phyloP scores from a whole-genome alignment of 2,113 vertebrate species.

The Microcebus jonahi region DNA sequence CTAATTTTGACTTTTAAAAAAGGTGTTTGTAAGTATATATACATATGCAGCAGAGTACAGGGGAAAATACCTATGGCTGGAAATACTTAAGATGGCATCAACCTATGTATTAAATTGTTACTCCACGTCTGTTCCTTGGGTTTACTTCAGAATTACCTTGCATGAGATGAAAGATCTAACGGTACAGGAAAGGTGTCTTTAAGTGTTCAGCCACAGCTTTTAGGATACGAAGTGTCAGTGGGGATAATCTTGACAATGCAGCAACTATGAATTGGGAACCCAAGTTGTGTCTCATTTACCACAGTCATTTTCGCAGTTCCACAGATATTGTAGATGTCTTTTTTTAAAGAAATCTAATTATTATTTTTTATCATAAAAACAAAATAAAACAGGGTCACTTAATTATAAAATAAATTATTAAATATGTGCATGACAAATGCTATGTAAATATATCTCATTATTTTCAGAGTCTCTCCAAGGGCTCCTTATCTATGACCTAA shows the following conservation, averaged over 20 bases:
- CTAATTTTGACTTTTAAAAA: conserved; percentile 46
- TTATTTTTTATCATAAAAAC: neutral
- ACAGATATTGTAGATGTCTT: neutral
- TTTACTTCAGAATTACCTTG: neutral
- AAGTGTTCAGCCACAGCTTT: neutral
- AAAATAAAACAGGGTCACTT: neutral
- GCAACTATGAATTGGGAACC: neutral
- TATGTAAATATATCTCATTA: neutral
- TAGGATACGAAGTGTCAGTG: neutral
- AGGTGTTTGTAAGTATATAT: neutral
- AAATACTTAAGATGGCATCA: neutral
- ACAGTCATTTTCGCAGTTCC: neutral
- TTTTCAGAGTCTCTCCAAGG: neutral
- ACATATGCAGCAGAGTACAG: neutral
- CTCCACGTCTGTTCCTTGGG: neutral
- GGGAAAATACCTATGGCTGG: neutral
- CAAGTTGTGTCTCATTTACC: neutral
- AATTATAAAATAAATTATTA: conserved; percentile 10
- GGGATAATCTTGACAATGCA: neutral
- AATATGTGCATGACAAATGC: neutral
- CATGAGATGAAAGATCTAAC: neutral
- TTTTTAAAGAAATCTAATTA: neutral
- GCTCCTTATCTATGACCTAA: neutral
- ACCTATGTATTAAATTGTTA: neutral
- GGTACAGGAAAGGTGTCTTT: neutral